Evolutionary conservation across 2,113 vertebrate genomes (phyloP), one percentile per base, ranked within the genome.

Genomic region (Patagioenas fasciata): DNA sequence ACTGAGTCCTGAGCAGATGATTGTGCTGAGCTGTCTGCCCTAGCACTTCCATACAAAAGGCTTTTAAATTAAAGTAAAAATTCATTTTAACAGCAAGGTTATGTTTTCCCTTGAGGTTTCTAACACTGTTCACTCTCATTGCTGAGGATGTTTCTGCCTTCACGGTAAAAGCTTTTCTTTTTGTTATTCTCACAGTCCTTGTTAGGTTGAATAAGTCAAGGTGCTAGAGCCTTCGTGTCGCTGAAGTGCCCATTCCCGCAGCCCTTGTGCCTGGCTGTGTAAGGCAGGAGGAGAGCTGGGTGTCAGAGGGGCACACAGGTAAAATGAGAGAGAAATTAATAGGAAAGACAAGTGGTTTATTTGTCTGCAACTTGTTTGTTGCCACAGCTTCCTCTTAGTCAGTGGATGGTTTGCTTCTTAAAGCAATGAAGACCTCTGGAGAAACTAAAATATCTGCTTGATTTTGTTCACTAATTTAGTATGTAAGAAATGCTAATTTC

Each of bases 51-150:
- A 0, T 65, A 91, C 87, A 91, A 93, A 91, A 89, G 80, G 81
- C 84, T 94, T 95, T 95, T 74, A 94, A 95, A 95, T 95, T 92
- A 85, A 93, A 95, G 87, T 13, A 95, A 96, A 96, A 96, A 92
- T 85, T 95, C 87, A 95, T 85, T 95, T 80, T 40, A 96, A 85
- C 94, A 93, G 71, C 5, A 9, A 91, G 87, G 91, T 83, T 94
- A 74, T 71, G 64, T 93, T 95, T 95, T 88, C 93, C 96, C 96
- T 88, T 92, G 96, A 96, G 96, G 66, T 96, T 95, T 94, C 87
- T 94, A 91, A 73, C 93, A 78, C 61, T 74, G 79, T 85, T 96
- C 54, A 7, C 71, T 91, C 88, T 85, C 71, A 71, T 80, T 65
- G 81, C 85, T 38, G 73, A 60, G 71, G 81, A 83, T 61, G 74